Evolutionary conservation across 2,113 vertebrate genomes (phyloP).

Genomic region (Gobiocypris rarus): DNA sequence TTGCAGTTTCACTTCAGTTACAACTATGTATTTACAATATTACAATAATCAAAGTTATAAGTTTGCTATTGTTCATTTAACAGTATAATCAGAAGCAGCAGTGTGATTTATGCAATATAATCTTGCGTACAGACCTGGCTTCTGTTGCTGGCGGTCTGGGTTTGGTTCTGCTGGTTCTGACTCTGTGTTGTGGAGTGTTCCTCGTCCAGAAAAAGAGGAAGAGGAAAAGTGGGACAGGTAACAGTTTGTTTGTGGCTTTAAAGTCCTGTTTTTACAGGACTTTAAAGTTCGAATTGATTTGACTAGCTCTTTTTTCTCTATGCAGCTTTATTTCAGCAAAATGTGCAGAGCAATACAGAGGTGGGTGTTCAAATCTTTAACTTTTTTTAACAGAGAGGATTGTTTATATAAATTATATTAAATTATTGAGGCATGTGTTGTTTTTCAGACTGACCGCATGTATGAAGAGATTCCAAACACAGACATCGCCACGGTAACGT

Average conservation of each 20-base stretch:
- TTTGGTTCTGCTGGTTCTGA: conserved; percentile 14
- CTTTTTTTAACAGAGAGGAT: background rate
- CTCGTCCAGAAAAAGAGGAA: background rate
- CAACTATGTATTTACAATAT: background rate
- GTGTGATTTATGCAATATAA: too few relatives aligned
- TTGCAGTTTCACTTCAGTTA: background rate
- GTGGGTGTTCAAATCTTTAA: background rate
- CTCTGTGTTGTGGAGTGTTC: background rate
- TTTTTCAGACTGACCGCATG: conserved; percentile 3
- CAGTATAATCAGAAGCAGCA: too few relatives aligned
- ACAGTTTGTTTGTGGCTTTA: background rate
- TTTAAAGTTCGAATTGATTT: background rate
- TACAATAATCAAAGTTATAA: background rate
- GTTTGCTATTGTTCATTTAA: too few relatives aligned
- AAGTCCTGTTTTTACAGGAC: background rate
- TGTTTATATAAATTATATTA: background rate
- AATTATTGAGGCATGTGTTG: background rate
- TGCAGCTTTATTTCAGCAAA: background rate
- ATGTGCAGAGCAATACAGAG: background rate
- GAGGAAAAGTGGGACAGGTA: background rate
- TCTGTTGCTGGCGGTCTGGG: background rate
- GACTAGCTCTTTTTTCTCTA: background rate
- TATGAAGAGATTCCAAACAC: background rate
- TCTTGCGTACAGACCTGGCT: background rate
- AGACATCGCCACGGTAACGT: background rate